phyloP scores from a whole-genome alignment of 2,888 invertebrate genomes.

The Opisthograptis luteolata region DNA sequence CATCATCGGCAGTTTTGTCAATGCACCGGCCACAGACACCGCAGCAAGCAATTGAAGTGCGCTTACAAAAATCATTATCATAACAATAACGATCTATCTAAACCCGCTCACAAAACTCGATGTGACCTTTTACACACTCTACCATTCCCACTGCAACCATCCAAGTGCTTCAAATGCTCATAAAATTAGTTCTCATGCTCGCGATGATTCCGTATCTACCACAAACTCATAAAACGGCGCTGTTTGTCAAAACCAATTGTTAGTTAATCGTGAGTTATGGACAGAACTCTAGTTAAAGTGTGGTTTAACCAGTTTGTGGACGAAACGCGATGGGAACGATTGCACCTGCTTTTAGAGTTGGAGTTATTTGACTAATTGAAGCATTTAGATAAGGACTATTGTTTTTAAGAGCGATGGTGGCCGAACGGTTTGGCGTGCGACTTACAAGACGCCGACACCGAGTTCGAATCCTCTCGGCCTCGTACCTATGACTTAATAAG shows the following conservation, averaged over 20 bases:
- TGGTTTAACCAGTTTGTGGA: slow-evolving; percentile 10
- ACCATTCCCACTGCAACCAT: slow-evolving; percentile 20
- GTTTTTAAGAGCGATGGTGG: too few relatives aligned
- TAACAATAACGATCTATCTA: too few relatives aligned
- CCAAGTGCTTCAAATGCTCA: slow-evolving; percentile 16
- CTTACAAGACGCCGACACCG: too few relatives aligned
- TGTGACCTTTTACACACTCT: slow-evolving; percentile 4
- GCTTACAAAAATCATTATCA: background rate
- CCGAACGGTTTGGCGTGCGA: too few relatives aligned
- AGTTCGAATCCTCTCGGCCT: too few relatives aligned
- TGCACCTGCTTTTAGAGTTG: slow-evolving; percentile 9
- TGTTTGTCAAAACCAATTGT: slow-evolving; percentile 33
- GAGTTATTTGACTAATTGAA: background rate
- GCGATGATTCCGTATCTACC: slow-evolving; percentile 27
- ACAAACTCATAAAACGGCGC: slow-evolving; percentile 31
- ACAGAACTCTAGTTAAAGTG: slow-evolving; percentile 11
- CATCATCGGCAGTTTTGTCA: too few relatives aligned
- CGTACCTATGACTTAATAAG: too few relatives aligned
- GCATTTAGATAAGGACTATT: background rate
- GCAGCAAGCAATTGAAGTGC: too few relatives aligned
- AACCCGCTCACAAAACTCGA: background rate
- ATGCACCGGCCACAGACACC: too few relatives aligned
- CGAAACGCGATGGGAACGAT: background rate
- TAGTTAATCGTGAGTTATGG: slow-evolving; percentile 26
- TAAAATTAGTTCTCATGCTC: slow-evolving; percentile 41